Base-by-base conservation (phyloP, 2,888 invertebrate genomes). In the Trissolcus japonicus region DNA sequence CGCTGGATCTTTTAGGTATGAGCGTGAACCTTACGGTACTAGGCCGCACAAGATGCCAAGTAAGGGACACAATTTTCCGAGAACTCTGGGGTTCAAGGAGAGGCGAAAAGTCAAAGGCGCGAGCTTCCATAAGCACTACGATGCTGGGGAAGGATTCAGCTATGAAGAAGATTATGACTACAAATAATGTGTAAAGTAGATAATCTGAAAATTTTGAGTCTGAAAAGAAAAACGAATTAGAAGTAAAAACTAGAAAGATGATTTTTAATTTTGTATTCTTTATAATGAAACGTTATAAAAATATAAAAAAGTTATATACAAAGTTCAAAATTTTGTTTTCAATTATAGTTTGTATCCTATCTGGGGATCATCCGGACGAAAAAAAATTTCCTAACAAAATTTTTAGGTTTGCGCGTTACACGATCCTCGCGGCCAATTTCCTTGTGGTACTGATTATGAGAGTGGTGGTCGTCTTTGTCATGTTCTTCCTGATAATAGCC, bases 401-500 rank as follows among this genome's bases (percentile, higher is more conserved):
- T 67, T 17, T 46, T 60, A 11, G 63, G 78, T 40, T 60, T 80
- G 2, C 76, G 35, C 6, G 35, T 63, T 4, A 62, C 14, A 11
- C 81, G 78, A 65, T 82, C 81, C n/a, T 79, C 69, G 17, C 65
- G 66, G 0, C 80, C 78, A 25, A 82, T 80, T 73, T 81, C 80
- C 60, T 82, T 81, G 66, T 81, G 80, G 48, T 81, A 79, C 51
- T 79, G 73, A 43, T 68, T 78, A 17, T 81, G 78, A 51, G 78
- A 65, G 21, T 80, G 68, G 17, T 80, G 66, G 29, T 78, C 76
- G 41, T 78, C 82, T 21, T 82, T 80, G 1, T 81, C 76, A 25
- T 75, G 80, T 0, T 78, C 79, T 1, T 81, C 82, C 16, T 83
- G 78, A 9, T 83, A 83, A 55, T 80, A 80, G 21, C 79, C 83